Evolutionary conservation across 2,888 invertebrate species (phyloP), one percentile per base, ranked within the genome.

Genomic region (Blomia tropicalis): DNA sequence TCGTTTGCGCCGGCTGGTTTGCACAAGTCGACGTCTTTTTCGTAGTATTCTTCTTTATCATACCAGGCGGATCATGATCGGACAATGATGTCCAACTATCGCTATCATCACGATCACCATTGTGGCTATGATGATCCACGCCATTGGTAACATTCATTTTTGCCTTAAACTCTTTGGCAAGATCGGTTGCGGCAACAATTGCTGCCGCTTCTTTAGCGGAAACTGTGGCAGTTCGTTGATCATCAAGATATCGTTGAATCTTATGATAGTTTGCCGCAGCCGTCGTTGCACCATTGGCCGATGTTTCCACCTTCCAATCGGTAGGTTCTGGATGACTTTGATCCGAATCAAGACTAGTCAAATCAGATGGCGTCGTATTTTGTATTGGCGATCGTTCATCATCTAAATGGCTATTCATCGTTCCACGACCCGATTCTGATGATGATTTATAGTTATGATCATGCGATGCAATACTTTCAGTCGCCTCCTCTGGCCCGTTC

Each of bases 371-470:
- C 60, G 65, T 67, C 7, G 51, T 64, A 7, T 64, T 66, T 56
- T 65, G 64, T 14, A 64, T 60, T 25, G 66, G 65, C 59, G 65
- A 63, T 30, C 66, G 66, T 31, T 66, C 32, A 4, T 65, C 56
- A 29, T 65, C 63, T 31, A 64, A 51, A 43, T 67, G 64, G 25
- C 66, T 66, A 36, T 64, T 68, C 66, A 69, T 67, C 19, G 69
- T 69, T n/a, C 69, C 69, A 41, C 68, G 63, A 11, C 69, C 69
- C 43, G 69, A 69, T 43, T 69, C 69, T 11, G 69, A 69, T 3
- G 69, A 68, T 4, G 68, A 66, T 56, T 68, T 67, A 43, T 67
- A 66, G 19, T 43, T 58, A 23, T 59, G 43, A 5, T 63, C 63
- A 4, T 32, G 59, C 19, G 64, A 64, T n/a, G 41, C 43, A 1